Evolutionary conservation across 1,140 invertebrate species (phyloP).

Genomic region (Tetramorium parvispinum): DNA sequence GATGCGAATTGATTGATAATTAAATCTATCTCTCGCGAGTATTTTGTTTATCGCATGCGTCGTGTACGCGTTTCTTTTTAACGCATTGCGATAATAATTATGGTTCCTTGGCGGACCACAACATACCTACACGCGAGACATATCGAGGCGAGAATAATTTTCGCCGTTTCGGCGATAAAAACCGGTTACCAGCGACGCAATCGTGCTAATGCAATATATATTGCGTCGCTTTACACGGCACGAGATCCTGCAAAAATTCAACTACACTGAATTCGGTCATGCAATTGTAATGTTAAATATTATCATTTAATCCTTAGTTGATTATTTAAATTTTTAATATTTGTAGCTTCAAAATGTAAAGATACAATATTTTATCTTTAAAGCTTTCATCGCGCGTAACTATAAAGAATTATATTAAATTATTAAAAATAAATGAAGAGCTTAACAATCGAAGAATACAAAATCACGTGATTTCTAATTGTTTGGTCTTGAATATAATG

Average conservation of each 20-base stretch:
- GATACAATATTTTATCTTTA: not conserved
- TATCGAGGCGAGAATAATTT: conserved; percentile 69
- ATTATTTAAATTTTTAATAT: not conserved
- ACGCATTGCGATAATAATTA: conserved; percentile 69
- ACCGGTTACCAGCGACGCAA: conserved; percentile 58
- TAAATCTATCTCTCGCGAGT: not conserved
- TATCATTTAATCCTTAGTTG: not conserved
- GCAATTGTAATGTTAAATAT: conserved; percentile 1
- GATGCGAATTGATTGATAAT: conserved; percentile 11
- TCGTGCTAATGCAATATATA: conserved; percentile 14
- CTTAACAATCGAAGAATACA: not conserved
- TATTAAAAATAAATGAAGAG: not conserved
- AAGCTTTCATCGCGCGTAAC: not conserved
- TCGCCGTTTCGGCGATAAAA: conserved; percentile 51
- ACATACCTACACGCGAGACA: conserved; percentile 16
- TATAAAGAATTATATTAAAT: not conserved
- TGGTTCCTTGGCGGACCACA: conserved; percentile 44
- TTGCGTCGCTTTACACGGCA: not conserved
- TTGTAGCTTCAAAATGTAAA: not conserved
- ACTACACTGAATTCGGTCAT: not conserved
- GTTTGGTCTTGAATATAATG: not conserved
- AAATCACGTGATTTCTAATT: not conserved
- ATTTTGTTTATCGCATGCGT: conserved; percentile 50
- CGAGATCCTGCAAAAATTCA: not conserved
- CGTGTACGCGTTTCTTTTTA: conserved; percentile 45